Evolutionary conservation across 2,888 invertebrate species (phyloP), one percentile per base, ranked within the genome.

Genomic region (Drosophila subsilvestris): DNA sequence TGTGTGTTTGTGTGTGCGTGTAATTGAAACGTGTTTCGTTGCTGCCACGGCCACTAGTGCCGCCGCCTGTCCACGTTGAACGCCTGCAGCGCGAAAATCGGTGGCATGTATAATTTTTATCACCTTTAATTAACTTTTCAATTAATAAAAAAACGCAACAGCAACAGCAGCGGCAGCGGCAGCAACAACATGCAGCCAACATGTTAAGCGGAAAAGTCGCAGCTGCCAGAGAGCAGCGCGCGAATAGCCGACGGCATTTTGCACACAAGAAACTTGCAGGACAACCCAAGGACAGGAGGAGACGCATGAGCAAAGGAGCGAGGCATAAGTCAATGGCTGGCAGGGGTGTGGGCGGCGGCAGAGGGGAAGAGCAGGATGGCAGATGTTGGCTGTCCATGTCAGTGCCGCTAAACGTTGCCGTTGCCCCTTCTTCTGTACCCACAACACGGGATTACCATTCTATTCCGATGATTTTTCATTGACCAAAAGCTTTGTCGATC

Each of bases 51-150:
- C 29, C 67, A 56, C 43, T 58, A 56, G 42, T 58, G 71, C 43
- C 54, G 72, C 67, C 70, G 71, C 72, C 60, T 62, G 62, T 66
- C 63, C 61, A 75, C 69, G 77, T 56, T 74, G 84, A 78, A 76
- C 78, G 89, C 89, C 89, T 77, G 88, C 76, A 89, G 89, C 89
- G 82, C 84, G 84, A 82, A 89, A 87, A 86, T 88, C 89, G 86
- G 90, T 90, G 90, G 89, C 89, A 88, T 89, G 89, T 88, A 88
- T 90, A 89, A 89, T 89, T 90, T 89, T 89, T 89, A 89, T 89
- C 89, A 88, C 89, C 89, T 90, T 90, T 89, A 90, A 89, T 89
- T 90, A 89, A 89, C 88, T 89, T 89, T 89, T 90, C 89, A 89
- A 89, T 89, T 89, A 90, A 90, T 90, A 90, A 88, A 89, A 87